phyloP scores from a whole-genome alignment of 2,113 vertebrate genomes.

The Hippoglossus stenolepis region DNA sequence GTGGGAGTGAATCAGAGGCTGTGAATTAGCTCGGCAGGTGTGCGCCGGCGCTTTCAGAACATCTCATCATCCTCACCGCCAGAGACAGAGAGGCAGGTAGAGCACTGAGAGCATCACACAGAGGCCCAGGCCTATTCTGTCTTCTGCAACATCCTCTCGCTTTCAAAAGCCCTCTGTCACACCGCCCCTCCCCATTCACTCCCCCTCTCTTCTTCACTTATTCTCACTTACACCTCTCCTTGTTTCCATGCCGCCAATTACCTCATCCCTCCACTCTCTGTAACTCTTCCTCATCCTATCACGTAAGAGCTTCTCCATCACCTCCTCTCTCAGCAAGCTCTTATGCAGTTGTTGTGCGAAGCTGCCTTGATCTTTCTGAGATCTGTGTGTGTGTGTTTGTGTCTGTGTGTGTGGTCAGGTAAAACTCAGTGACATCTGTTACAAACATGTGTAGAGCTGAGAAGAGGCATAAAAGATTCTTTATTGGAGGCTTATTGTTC shows the following conservation, averaged over 20 bases:
- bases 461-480: slow-evolving; percentile 57
- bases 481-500: slow-evolving; percentile 67
- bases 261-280: slow-evolving; percentile 44
- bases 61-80: slow-evolving; percentile 77
- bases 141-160: slow-evolving; percentile 41
- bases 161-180: slow-evolving; percentile 48
- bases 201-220: slow-evolving; percentile 14
- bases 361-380: slow-evolving; percentile 48
- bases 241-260: slow-evolving; percentile 43
- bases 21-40: slow-evolving; percentile 79
- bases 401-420: slow-evolving; percentile 26
- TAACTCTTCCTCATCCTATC: slow-evolving; percentile 44
- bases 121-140: slow-evolving; percentile 50
- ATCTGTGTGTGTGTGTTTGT: slow-evolving; percentile 42
- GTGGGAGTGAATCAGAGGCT: slow-evolving; percentile 56
- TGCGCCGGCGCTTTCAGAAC: slow-evolving; percentile 65
- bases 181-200: not conserved
- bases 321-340: slow-evolving; percentile 33
- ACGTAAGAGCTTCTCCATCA: slow-evolving; percentile 34
- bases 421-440: slow-evolving; percentile 52
- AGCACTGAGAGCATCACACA: slow-evolving; percentile 49
- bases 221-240: slow-evolving; percentile 47
- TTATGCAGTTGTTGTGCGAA: slow-evolving; percentile 18
- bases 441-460: slow-evolving; percentile 44
- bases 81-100: slow-evolving; percentile 66